Conservation (phyloP, 2,888 invertebrate genomes). For the Tenthredo notha region DNA sequence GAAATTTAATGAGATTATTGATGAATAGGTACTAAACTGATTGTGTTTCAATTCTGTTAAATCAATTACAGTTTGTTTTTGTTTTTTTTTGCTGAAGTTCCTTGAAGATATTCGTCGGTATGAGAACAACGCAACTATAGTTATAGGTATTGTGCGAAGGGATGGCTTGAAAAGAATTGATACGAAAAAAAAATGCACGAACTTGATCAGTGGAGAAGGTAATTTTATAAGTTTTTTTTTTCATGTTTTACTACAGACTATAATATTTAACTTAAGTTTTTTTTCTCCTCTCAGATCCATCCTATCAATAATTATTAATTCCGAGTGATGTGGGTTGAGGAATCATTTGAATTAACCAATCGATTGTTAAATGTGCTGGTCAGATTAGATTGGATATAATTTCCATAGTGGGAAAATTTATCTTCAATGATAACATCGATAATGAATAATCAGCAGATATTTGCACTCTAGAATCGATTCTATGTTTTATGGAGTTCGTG, state of each 20-base stretch:
- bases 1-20: neutral
- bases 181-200: neutral
- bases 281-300: neutral
- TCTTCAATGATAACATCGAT: conserved; percentile 10
- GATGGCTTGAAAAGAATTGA: neutral
- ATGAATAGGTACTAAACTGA: neutral
- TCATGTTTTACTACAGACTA: neutral
- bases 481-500: neutral
- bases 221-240: neutral
- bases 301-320: neutral
- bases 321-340: neutral
- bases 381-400: conserved; percentile 11
- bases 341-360: neutral
- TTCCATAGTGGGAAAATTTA: neutral
- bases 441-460: neutral
- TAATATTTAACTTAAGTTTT: neutral
- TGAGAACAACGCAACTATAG: neutral
- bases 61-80: neutral
- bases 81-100: neutral
- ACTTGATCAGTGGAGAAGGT: neutral
- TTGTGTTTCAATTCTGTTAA: neutral
- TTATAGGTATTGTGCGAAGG: neutral
- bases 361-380: neutral
- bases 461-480: neutral
- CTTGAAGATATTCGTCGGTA: neutral